Evolutionary conservation across 2,888 invertebrate genomes (phyloP).

Genomic region (Plusia festucae): DNA sequence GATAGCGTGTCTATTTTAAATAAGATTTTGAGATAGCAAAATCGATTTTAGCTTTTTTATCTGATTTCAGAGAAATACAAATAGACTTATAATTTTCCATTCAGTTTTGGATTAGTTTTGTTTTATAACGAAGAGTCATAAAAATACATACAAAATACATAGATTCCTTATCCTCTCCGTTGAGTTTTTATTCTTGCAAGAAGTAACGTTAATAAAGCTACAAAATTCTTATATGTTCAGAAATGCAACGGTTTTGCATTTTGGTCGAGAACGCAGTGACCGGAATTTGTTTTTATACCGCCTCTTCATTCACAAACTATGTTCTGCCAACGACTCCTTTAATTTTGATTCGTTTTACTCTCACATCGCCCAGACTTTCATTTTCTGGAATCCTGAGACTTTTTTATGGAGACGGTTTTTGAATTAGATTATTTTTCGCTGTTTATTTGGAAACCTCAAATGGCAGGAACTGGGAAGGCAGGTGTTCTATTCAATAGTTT

Average conservation of each 20-base stretch:
- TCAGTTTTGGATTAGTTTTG: too few relatives aligned
- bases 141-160: not conserved
- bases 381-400: slow-evolving; percentile 25
- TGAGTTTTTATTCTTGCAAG: not conserved
- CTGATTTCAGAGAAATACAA: too few relatives aligned
- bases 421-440: slow-evolving; percentile 34
- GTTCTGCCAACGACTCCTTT: slow-evolving; percentile 52
- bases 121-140: too few relatives aligned
- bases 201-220: slow-evolving; percentile 5
- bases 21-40: too few relatives aligned
- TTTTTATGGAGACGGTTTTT: slow-evolving; percentile 3
- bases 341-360: slow-evolving; percentile 46
- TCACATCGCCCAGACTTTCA: slow-evolving; percentile 28
- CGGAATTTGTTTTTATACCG: slow-evolving; percentile 41
- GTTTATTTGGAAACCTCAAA: slow-evolving; percentile 41
- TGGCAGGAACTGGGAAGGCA: slow-evolving; percentile 43
- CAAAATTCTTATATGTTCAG: not conserved
- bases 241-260: slow-evolving; percentile 31
- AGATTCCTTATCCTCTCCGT: not conserved
- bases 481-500: slow-evolving; percentile 30
- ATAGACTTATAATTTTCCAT: too few relatives aligned
- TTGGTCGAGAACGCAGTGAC: slow-evolving; percentile 47
- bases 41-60: too few relatives aligned
- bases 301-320: slow-evolving; percentile 47
- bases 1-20: too few relatives aligned